Evolutionary conservation across 2,113 vertebrate species (phyloP).

Genomic region (Chaetura pelagica): DNA sequence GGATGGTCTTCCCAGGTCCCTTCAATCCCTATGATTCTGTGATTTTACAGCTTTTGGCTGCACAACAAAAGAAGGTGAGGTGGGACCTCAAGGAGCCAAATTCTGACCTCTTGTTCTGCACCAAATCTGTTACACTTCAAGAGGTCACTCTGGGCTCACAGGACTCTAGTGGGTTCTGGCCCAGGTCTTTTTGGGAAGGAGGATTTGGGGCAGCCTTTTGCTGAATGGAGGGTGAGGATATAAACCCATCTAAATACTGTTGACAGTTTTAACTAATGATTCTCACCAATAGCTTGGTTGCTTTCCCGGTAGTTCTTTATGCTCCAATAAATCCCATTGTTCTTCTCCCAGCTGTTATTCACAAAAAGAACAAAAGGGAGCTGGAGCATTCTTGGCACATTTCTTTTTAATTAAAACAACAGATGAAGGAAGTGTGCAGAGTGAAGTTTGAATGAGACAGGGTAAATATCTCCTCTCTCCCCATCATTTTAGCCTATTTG

Average conservation of each 20-base stretch:
- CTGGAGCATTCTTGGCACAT: not conserved
- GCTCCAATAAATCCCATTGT: slow-evolving; percentile 64
- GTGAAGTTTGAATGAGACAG: not conserved
- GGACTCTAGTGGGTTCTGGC: not conserved
- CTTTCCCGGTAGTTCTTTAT: slow-evolving; percentile 60
- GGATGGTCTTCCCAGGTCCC: too few species aligned
- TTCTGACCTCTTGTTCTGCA: not conserved
- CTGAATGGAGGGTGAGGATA: not conserved
- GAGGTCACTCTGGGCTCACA: not conserved
- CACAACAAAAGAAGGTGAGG: not conserved
- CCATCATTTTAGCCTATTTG: not conserved
- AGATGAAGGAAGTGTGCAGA: not conserved
- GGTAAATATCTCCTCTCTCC: not conserved
- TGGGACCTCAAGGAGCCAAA: not conserved
- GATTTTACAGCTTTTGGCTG: not conserved
- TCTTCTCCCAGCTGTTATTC: slow-evolving; percentile 59
- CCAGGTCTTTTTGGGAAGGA: not conserved
- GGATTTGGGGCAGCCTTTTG: not conserved
- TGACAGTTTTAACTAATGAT: slow-evolving; percentile 55
- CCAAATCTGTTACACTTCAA: not conserved
- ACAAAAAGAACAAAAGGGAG: slow-evolving; percentile 43
- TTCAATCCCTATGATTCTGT: too few species aligned
- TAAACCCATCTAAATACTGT: not conserved
- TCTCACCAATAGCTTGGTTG: slow-evolving; percentile 47
- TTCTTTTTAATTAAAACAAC: slow-evolving; percentile 49